Percentiles rank a stretch among this genome's conserved stretches.
phyloP scores from a whole-genome alignment of 2,113 vertebrate species.

The Zingel zingel region DNA sequence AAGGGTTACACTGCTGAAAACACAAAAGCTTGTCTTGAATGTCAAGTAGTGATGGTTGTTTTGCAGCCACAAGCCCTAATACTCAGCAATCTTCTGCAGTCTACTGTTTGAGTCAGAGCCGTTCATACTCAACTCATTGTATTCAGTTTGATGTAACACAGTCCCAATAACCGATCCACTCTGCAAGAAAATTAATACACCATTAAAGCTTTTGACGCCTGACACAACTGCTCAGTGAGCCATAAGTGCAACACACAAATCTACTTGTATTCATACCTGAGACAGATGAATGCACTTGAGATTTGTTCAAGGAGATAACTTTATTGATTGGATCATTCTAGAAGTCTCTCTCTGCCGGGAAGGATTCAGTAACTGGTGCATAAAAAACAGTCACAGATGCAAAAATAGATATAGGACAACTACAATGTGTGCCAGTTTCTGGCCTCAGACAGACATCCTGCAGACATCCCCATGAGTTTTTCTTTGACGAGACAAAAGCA shows the following conservation, averaged over 20 bases:
- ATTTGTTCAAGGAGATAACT: slow-evolving; percentile 42
- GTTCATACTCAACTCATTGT: not conserved
- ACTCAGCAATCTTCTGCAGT: slow-evolving; percentile 14
- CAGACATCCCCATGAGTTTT: slow-evolving; percentile 25
- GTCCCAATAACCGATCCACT: slow-evolving; percentile 12
- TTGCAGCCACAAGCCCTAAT: slow-evolving; percentile 9
- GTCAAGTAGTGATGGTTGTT: slow-evolving; percentile 36
- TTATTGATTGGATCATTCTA: slow-evolving; percentile 61
- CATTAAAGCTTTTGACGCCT: not conserved
- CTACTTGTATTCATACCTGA: slow-evolving; percentile 17
- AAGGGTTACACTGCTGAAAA: slow-evolving; percentile 28
- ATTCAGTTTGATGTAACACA: slow-evolving; percentile 8
- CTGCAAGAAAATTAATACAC: slow-evolving; percentile 6
- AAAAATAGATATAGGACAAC: slow-evolving; percentile 37
- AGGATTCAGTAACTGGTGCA: slow-evolving; percentile 44
- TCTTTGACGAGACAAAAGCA: slow-evolving; percentile 33
- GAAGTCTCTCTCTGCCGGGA: slow-evolving; percentile 34
- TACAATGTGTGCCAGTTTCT: slow-evolving; percentile 40
- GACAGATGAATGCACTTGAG: slow-evolving; percentile 35
- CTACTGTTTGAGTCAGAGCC: slow-evolving; percentile 7
- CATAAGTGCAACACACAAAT: slow-evolving; percentile 17
- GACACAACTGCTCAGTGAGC: not conserved
- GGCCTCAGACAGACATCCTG: slow-evolving; percentile 23
- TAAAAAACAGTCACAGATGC: slow-evolving; percentile 20
- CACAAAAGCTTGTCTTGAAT: slow-evolving; percentile 45